phyloP scores from a whole-genome alignment of 2,113 vertebrate species.

The Campylomormyrus tamandua region DNA sequence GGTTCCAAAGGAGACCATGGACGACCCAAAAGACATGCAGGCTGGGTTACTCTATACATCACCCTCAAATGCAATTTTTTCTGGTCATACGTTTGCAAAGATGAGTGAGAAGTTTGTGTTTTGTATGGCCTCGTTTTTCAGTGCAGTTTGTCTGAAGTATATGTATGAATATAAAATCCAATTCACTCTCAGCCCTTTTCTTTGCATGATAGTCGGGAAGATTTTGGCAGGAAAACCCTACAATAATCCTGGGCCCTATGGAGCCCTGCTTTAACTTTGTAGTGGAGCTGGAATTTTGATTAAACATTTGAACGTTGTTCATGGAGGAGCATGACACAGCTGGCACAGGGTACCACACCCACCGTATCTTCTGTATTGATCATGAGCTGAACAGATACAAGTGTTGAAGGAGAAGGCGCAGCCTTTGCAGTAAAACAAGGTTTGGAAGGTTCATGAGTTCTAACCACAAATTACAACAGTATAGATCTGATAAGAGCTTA shows the following conservation, averaged over 20 bases:
- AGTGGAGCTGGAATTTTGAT: neutral
- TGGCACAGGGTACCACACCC: neutral
- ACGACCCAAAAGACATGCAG: neutral
- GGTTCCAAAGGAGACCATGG: neutral
- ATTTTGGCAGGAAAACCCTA: neutral
- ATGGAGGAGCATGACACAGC: neutral
- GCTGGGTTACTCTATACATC: neutral
- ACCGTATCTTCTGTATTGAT: neutral
- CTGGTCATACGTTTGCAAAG: neutral
- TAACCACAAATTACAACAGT: neutral
- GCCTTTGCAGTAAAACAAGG: neutral
- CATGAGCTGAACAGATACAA: neutral
- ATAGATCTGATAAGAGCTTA: neutral
- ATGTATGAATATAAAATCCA: neutral
- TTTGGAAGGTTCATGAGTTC: neutral
- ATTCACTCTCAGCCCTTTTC: neutral
- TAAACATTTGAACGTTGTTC: neutral
- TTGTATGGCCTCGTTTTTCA: neutral
- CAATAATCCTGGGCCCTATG: neutral
- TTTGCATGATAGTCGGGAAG: neutral
- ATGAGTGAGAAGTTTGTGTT: neutral
- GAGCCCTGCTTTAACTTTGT: neutral
- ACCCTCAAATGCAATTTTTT: neutral
- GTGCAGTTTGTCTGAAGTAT: neutral
- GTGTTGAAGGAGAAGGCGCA: neutral